Base-by-base conservation (phyloP, 2,797 vertebrate species). In the Phalloptychus januarius region DNA sequence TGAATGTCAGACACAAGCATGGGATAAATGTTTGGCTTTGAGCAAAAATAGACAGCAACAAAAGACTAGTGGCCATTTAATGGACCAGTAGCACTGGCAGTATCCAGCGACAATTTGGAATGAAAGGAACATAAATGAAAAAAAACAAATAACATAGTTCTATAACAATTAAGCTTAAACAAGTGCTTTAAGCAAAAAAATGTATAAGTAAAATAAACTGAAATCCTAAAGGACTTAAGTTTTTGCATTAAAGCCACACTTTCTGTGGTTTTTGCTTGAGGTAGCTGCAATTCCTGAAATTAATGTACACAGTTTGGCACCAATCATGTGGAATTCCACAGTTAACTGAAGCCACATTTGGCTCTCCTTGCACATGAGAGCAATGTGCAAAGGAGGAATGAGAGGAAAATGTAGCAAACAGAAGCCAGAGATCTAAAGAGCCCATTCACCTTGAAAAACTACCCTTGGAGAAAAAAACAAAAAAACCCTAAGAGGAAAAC, bases 371-470 rank as follows among this genome's bases (percentile, higher is more conserved):
- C 82, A 85, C 83, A 84, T 90, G 88, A 86, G 82, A 90, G 78
- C 61, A 88, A 77, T 73, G 72, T 74, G 79, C 70, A 82, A 61
- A 89, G 45, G 36, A 73, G 70, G 77, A 83, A 83, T 72, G 82
- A 80, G 65, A 58, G 56, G 25, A 56, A 78, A 82, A 54, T 3
- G 23, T 74, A 79, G 45, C 63, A 75, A 85, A 80, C 38, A 25
- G 80, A 73, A 67, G 77, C 90, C 78, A 89, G 76, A 80, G 67
- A 87, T 81, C 74, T 72, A 71, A 86, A 83, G 76, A 86, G 88
- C 89, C 82, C 80, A 82, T 93, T 94, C 87, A 88, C 90, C 89
- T 91, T 79, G 79, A 91, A 90, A 90, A 90, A 90, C 87, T 91
- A 84, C 80, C 76, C 83, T 75, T 28, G 56, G 20, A 50, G 20